phyloP scores from a whole-genome alignment of 2,888 invertebrate species.

The Metalampra italica region DNA sequence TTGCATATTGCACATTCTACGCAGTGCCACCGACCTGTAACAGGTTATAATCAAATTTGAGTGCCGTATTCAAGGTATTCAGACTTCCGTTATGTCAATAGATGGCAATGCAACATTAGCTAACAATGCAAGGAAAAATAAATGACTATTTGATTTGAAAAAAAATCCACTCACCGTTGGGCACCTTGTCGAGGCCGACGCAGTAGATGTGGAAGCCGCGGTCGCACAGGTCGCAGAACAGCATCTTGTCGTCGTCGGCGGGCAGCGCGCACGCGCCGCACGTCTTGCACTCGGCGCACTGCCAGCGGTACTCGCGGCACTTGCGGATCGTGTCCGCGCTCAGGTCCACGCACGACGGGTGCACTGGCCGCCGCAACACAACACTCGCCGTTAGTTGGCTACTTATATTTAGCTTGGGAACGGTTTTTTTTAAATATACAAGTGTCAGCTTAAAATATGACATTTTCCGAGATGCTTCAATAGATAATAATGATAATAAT shows the following conservation, averaged over 20 bases:
- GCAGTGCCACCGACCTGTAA: constrained; percentile 90
- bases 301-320: constrained; percentile 93
- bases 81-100: too few relatives aligned
- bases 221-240: constrained; percentile 96
- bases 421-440: too few relatives aligned
- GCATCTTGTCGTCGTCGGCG: constrained; percentile 92
- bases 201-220: constrained; percentile 96
- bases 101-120: too few relatives aligned
- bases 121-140: too few relatives aligned
- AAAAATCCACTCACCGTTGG: constrained; percentile 79
- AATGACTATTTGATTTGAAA: too few relatives aligned
- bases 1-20: constrained; percentile 85
- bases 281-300: constrained; percentile 95
- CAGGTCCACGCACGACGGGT: constrained; percentile 93
- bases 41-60: too few relatives aligned
- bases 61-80: too few relatives aligned
- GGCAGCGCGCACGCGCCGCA: constrained; percentile 91
- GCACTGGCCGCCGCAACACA: constrained; percentile 73
- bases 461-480: too few relatives aligned
- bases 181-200: constrained; percentile 84
- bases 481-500: too few relatives aligned
- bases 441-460: too few relatives aligned
- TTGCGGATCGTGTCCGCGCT: constrained; percentile 89
- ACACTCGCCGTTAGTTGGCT: too few relatives aligned
- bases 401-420: not conserved